Evolutionary conservation across 1,140 invertebrate species (phyloP).

Genomic region (Onthophagus taurus): DNA sequence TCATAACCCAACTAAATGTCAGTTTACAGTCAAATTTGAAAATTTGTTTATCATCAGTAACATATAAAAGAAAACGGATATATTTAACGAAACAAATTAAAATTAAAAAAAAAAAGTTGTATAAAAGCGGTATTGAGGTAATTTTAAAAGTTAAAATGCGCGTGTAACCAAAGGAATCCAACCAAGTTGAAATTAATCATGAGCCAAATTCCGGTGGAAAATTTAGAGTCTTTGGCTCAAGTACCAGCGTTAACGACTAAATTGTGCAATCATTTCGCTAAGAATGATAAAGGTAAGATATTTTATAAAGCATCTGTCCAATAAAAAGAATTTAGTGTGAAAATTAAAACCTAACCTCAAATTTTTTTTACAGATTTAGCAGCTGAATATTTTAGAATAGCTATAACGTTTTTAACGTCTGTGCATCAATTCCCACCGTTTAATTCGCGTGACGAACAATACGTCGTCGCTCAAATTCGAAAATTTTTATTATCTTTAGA

Average conservation of each 20-base stretch:
- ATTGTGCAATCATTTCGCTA: constrained; percentile 31
- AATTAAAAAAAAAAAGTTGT: too few relatives aligned
- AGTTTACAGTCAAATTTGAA: too few relatives aligned
- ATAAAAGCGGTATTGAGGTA: too few relatives aligned
- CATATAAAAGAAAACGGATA: too few relatives aligned
- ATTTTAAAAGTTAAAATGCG: too few relatives aligned
- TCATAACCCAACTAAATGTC: too few relatives aligned
- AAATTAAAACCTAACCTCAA: constrained; percentile 5
- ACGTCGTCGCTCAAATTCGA: constrained; percentile 24
- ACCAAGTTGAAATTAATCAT: too few relatives aligned
- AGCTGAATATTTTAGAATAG: constrained; percentile 25
- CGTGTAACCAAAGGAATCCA: too few relatives aligned
- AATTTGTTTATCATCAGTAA: too few relatives aligned
- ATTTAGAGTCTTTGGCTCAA: too few relatives aligned
- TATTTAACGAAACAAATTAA: too few relatives aligned
- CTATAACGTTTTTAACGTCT: constrained; percentile 21
- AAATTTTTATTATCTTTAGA: constrained; percentile 20
- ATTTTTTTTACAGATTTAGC: constrained; percentile 23
- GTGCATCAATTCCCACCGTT: neutral
- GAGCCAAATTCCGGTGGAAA: too few relatives aligned
- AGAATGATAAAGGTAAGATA: constrained; percentile 29
- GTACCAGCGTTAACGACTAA: constrained; percentile 26
- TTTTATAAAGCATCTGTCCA: neutral
- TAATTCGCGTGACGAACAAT: constrained; percentile 21
- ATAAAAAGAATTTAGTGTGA: neutral